Evolutionary conservation across 1,140 invertebrate genomes (phyloP), one percentile per base, ranked within the genome.

Genomic region (Cataglyphis hispanica): DNA sequence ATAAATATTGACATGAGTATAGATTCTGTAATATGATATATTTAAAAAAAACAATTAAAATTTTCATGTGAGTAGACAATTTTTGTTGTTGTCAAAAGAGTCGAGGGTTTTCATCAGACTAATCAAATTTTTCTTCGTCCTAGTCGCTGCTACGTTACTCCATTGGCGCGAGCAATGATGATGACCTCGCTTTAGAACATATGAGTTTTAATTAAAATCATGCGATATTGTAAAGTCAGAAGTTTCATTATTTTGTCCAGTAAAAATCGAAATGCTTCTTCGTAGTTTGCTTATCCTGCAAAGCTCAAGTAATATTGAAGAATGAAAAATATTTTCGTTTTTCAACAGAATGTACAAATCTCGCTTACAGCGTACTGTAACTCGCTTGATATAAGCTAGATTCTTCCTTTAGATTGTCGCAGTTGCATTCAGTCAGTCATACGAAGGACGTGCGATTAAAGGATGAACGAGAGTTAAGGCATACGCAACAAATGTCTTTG

Each of bases 381-480:
- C 40, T 76, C 34, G 77, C 83, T 84, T 58, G 70, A 85, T 94
- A 94, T 75, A 94, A 89, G 94, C 94, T 94, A 95, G 94, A 50
- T 93, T 92, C 92, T 93, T 90, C 91, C 89, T 87, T 86, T 94
- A 96, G 97, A 95, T 95, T 98, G 87, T 96, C 97, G 5, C 96
- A 98, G 94, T 94, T 98, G 83, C 97, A 97, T 87, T 96, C 95
- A 70, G 96, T 98, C 81, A 96, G 96, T 86, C 97, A 98, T 91
- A 96, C 96, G 80, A 96, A 96, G 90, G 97, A 98, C 93, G 96
- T 97, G 87, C 96, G 96, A 60, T 94, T 98, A 85, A 96, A 96
- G 46, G 97, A 97, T 74, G 97, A 98, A 88, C 96, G 97, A 87
- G 97, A 98, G 86, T 94, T 96, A 86, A 96, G 97, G n/a, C 96